Conservation (phyloP, 2,113 vertebrate species). For the Microcebus ravelobensis region DNA sequence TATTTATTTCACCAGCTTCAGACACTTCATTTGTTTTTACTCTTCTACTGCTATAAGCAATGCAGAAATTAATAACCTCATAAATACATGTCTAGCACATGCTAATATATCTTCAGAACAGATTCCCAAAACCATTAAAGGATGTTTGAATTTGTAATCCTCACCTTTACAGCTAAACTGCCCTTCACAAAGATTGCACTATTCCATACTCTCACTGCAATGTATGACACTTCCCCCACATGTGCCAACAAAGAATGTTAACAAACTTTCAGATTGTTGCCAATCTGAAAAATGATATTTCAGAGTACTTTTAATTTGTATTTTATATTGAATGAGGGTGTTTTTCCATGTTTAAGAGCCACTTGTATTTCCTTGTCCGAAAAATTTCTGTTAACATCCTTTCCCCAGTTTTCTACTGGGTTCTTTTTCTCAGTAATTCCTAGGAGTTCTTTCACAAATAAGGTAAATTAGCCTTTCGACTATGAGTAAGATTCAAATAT, state of each 20-base stretch:
- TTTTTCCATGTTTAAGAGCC: background rate
- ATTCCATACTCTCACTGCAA: background rate
- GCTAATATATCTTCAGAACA: background rate
- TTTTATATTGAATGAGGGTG: background rate
- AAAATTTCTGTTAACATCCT: conserved; percentile 11
- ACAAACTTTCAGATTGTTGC: background rate
- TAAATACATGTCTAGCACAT: background rate
- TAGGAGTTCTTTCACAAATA: background rate
- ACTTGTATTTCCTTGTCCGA: background rate
- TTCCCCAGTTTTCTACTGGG: background rate
- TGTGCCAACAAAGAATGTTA: background rate
- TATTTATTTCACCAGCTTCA: background rate
- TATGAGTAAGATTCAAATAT: background rate
- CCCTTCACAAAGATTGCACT: background rate
- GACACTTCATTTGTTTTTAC: background rate
- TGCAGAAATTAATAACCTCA: background rate
- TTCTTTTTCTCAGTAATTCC: background rate
- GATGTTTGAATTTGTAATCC: background rate
- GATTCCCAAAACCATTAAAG: background rate
- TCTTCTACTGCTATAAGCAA: background rate
- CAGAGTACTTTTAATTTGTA: background rate
- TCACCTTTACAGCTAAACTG: background rate
- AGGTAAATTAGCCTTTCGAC: background rate
- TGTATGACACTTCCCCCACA: background rate
- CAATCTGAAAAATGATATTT: background rate